phyloP scores from a whole-genome alignment of 2,888 invertebrate species.

The Lepidocyrtinus sp. region DNA sequence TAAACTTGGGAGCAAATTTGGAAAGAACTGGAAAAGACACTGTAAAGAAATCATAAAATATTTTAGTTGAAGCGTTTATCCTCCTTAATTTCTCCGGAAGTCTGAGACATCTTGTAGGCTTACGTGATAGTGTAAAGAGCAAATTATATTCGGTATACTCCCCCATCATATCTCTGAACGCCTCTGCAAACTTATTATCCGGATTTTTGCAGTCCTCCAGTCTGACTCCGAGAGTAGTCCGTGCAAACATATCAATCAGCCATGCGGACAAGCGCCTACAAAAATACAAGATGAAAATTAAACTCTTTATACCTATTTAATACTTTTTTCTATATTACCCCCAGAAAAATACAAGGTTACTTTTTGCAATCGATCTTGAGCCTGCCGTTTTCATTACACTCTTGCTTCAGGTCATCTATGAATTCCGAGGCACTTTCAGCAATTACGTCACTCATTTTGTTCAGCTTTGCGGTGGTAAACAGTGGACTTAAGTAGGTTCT shows the following conservation, averaged over 20 bases:
- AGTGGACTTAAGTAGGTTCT: conserved; percentile 60
- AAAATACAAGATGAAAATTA: not conserved
- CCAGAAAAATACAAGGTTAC: conserved; percentile 40
- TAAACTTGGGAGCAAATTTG: conserved; percentile 57
- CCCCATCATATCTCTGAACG: conserved; percentile 60
- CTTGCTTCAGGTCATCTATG: conserved; percentile 50
- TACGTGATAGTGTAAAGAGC: conserved; percentile 66
- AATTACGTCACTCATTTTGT: conserved; percentile 59
- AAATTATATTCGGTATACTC: conserved; percentile 50
- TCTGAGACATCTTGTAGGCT: conserved; percentile 21
- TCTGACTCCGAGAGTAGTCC: conserved; percentile 60
- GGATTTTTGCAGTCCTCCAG: conserved; percentile 63
- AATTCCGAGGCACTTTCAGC: conserved; percentile 57
- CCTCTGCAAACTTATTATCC: conserved; percentile 63
- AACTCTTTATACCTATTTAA: not conserved
- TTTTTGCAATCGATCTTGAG: conserved; percentile 65
- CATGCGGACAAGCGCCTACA: conserved; percentile 61
- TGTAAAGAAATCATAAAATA: conserved; percentile 27
- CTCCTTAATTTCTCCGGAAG: not conserved
- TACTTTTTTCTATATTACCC: not conserved
- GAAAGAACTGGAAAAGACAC: conserved; percentile 64
- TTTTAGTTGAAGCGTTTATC: conserved; percentile 5
- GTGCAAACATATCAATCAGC: conserved; percentile 65
- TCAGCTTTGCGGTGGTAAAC: conserved; percentile 66
- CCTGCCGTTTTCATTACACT: conserved; percentile 51